Conservation (phyloP, 2,888 invertebrate genomes). For the Lasioglossum malachurum region DNA sequence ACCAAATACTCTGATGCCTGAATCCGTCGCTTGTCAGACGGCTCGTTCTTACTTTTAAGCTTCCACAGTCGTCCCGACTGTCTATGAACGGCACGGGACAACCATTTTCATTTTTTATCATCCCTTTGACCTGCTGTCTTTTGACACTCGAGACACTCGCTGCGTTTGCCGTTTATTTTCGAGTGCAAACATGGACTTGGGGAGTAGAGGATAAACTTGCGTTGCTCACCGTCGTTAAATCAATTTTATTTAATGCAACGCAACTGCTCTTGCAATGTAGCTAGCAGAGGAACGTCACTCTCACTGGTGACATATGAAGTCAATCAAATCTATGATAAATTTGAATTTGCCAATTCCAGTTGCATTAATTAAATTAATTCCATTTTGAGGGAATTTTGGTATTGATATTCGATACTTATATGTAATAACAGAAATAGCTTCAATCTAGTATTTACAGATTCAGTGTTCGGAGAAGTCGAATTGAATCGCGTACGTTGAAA, state of each 20-base stretch:
- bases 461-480: not conserved
- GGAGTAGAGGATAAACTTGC: not conserved
- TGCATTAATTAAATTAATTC: not conserved
- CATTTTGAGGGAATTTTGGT: not conserved
- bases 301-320: too few species aligned
- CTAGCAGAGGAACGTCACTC: too few species aligned
- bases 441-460: too few species aligned
- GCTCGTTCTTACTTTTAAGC: not conserved
- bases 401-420: too few species aligned
- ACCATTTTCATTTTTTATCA: not conserved
- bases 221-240: too few species aligned
- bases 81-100: not conserved
- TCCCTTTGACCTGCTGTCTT: not conserved
- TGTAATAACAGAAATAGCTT: not conserved
- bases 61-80: not conserved
- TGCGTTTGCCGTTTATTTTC: not conserved
- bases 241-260: not conserved
- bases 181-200: not conserved
- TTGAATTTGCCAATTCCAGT: not conserved
- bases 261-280: too few species aligned
- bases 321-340: not conserved
- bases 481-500: not conserved
- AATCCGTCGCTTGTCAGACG: not conserved
- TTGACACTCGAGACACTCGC: not conserved
- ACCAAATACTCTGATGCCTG: slow-evolving; percentile 2